Conservation (phyloP, 2,113 vertebrate genomes). For the Catharus minimus region DNA sequence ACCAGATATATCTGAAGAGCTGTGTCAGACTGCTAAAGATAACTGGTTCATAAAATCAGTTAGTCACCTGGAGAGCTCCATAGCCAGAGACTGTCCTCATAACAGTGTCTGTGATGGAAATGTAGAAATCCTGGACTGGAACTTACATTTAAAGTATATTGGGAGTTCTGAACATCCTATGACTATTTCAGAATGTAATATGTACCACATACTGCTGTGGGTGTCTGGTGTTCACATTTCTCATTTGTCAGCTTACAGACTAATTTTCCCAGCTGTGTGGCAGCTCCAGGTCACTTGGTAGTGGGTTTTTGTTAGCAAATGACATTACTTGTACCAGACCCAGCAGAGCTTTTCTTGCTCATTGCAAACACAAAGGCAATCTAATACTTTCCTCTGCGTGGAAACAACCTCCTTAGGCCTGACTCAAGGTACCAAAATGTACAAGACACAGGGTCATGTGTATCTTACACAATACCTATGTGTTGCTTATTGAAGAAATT, state of each 20-base stretch:
- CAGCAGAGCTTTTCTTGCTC: neutral
- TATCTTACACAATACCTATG: rapidly evolving
- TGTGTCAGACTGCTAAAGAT: neutral
- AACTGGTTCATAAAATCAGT: neutral
- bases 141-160: neutral
- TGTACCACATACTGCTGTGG: neutral
- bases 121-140: neutral
- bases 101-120: neutral
- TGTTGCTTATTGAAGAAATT: neutral
- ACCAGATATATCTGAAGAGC: neutral
- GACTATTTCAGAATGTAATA: neutral
- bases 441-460: neutral
- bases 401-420: neutral
- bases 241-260: neutral
- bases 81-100: neutral
- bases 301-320: neutral
- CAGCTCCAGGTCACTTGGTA: neutral
- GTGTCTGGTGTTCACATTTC: neutral
- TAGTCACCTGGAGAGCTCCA: neutral
- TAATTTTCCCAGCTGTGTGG: neutral
- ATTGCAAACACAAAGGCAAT: neutral
- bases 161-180: neutral
- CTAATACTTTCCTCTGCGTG: neutral
- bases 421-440: neutral
- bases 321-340: neutral